A percentile compares a stretch with the other conserved stretches of the same genome.
Conservation (phyloP, 2,113 vertebrate genomes). For the Ammodytes dubius region DNA sequence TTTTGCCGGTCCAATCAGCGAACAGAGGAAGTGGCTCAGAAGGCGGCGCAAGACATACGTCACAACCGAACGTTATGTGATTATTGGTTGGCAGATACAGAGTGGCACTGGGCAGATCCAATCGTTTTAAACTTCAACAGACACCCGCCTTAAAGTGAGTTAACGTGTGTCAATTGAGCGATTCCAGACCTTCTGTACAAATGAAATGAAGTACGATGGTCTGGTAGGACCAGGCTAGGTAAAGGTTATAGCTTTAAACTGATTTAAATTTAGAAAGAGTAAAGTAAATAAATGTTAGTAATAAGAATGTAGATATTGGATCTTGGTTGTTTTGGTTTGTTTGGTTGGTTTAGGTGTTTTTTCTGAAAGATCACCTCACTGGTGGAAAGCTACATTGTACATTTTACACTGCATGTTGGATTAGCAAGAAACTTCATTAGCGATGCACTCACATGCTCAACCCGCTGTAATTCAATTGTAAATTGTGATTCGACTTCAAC, state of each 20-base stretch:
- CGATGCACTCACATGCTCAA: neutral
- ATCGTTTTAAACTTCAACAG: too few relatives aligned
- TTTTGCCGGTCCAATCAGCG: too few relatives aligned
- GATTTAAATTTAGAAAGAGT: neutral
- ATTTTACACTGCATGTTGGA: neutral
- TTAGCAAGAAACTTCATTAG: neutral
- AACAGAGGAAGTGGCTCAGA: too few relatives aligned
- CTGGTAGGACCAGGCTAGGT: neutral
- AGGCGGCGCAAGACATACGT: too few relatives aligned
- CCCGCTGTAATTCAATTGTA: slow-evolving; percentile 17
- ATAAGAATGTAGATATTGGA: neutral
- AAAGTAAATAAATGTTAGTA: neutral
- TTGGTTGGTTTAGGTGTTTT: neutral
- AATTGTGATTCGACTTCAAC: slow-evolving; percentile 32
- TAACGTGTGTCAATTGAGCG: too few relatives aligned
- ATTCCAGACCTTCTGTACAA: too few relatives aligned
- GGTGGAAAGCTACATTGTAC: neutral
- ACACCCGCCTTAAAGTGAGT: too few relatives aligned
- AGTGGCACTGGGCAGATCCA: too few relatives aligned
- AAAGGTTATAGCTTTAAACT: neutral
- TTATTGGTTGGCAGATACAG: too few relatives aligned
- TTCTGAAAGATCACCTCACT: neutral
- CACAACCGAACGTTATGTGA: too few relatives aligned
- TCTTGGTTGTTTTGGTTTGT: neutral
- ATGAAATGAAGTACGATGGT: too few relatives aligned